These are phyloP conservation scores for Campoletis sonorensis DNA, from an alignment of 1,140 invertebrate genomes.

Conservation along the genomic window DNA sequence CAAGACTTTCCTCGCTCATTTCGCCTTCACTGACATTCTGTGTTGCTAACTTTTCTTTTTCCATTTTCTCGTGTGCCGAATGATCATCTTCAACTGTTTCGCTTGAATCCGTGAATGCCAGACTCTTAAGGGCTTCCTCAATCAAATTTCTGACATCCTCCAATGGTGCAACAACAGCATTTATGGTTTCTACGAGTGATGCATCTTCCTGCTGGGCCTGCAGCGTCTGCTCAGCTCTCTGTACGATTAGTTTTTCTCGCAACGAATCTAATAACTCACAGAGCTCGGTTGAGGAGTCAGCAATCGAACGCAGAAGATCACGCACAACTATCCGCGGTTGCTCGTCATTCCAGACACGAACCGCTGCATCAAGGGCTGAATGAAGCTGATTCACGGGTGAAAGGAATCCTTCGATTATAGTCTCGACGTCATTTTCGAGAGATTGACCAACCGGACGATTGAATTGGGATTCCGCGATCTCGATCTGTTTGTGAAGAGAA, in stretches of 20 bases:
- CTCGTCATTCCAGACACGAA: conserved; percentile 51
- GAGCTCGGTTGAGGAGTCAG: conserved; percentile 58
- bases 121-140: conserved; percentile 26
- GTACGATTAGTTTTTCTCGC: conserved; percentile 39
- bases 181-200: conserved; percentile 67
- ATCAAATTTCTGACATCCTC: conserved; percentile 58
- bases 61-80: conserved; percentile 44
- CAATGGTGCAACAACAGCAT: conserved; percentile 64
- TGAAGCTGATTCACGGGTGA: conserved; percentile 67
- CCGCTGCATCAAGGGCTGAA: conserved; percentile 58
- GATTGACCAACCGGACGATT: conserved; percentile 58
- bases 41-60: conserved; percentile 30
- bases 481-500: conserved; percentile 68
- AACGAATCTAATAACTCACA: conserved; percentile 40
- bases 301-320: conserved; percentile 57
- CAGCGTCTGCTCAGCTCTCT: conserved; percentile 24
- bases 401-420: conserved; percentile 70
- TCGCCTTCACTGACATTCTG: background rate
- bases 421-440: conserved; percentile 66
- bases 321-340: conserved; percentile 15
- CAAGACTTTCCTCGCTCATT: background rate
- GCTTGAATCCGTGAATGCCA: conserved; percentile 19
- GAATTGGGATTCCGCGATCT: conserved; percentile 62
- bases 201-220: conserved; percentile 56
- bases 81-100: background rate